phyloP scores from a whole-genome alignment of 64 coral and sea anemone genomes.

The Astreopora myriophthalma region DNA sequence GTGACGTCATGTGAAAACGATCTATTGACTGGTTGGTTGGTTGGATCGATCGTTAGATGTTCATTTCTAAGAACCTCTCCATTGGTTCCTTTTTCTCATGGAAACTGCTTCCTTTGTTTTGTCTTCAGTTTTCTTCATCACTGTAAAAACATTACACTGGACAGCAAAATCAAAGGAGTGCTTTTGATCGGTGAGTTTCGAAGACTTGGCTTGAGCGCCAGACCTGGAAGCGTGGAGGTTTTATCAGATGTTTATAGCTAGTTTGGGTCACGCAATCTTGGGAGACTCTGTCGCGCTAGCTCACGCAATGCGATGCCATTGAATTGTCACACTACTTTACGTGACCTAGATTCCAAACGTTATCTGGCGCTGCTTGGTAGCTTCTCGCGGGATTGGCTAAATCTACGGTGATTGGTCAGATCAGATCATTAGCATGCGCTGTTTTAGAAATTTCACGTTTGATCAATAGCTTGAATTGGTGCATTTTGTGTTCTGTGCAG shows the following conservation, averaged over 20 bases:
- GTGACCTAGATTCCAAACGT: too few relatives aligned
- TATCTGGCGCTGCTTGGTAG: too few relatives aligned
- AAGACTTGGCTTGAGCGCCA: not conserved
- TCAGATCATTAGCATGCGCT: not conserved
- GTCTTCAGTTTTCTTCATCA: slow-evolving; percentile 65
- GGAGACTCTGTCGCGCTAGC: not conserved
- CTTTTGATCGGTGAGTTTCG: slow-evolving; percentile 76
- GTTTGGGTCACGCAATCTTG: not conserved
- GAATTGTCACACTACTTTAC: too few relatives aligned
- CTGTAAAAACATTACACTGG: slow-evolving; percentile 78
- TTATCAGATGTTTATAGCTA: too few relatives aligned
- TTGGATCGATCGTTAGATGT: not conserved
- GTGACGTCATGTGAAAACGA: too few relatives aligned
- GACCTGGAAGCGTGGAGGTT: too few relatives aligned
- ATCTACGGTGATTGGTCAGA: too few relatives aligned
- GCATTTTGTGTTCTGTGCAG: slow-evolving; percentile 3
- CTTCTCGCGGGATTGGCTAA: too few relatives aligned
- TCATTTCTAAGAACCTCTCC: not conserved
- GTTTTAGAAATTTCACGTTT: too few relatives aligned
- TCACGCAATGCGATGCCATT: too few relatives aligned
- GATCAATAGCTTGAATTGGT: not conserved
- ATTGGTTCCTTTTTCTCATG: not conserved
- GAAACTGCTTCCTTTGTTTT: not conserved
- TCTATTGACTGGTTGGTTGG: too few relatives aligned
- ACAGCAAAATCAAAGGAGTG: slow-evolving; percentile 83